Evolutionary conservation across 1,140 invertebrate genomes (phyloP).

Genomic region (Tenebrio molitor): DNA sequence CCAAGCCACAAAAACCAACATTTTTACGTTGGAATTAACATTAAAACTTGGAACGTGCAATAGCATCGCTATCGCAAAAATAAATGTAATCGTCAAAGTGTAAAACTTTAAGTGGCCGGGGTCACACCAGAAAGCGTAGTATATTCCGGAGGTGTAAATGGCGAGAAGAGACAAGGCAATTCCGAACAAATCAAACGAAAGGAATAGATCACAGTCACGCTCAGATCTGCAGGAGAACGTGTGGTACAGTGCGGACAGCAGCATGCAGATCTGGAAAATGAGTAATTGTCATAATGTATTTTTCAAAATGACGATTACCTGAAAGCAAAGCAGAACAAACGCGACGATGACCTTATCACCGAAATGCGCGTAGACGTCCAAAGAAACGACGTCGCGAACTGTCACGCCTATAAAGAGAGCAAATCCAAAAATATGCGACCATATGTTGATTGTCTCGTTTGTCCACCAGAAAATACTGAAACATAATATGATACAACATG

Average conservation of each 20-base stretch:
- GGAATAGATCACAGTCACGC: conserved; percentile 86
- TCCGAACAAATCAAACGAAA: conserved; percentile 93
- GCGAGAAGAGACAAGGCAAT: conserved; percentile 93
- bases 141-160: conserved; percentile 95
- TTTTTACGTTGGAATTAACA: conserved; percentile 79
- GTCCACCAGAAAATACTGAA: conserved; percentile 95
- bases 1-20: conserved; percentile 87
- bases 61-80: conserved; percentile 84
- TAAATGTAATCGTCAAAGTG: conserved; percentile 81
- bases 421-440: conserved; percentile 95
- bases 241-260: conserved; percentile 92
- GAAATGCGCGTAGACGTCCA: conserved; percentile 82
- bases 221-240: conserved; percentile 95
- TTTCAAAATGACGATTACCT: conserved; percentile 70
- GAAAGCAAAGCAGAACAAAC: conserved; percentile 86
- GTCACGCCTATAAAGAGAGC: conserved; percentile 88
- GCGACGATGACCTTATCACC: conserved; percentile 89
- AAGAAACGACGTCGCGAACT: conserved; percentile 85
- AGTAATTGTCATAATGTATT: conserved; percentile 31
- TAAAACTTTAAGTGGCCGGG: conserved; percentile 89
- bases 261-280: conserved; percentile 88
- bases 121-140: conserved; percentile 97
- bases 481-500: conserved; percentile 56
- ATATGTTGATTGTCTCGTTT: conserved; percentile 98
- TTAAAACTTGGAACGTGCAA: conserved; percentile 84